phyloP scores from a whole-genome alignment of 2,797 vertebrate genomes.

The Apogon hyalosoma region DNA sequence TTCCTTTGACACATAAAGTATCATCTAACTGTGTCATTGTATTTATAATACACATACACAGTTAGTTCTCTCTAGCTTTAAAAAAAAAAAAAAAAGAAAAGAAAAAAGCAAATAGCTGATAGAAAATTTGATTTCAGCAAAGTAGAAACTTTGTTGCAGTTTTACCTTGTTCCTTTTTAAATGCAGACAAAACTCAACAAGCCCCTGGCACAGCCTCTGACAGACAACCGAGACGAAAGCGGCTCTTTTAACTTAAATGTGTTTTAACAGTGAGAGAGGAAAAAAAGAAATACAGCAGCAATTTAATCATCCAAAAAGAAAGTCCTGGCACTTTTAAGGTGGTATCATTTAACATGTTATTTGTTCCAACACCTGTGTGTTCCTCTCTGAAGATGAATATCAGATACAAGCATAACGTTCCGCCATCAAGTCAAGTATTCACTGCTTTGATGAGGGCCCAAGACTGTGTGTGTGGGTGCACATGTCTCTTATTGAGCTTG shows the following conservation, averaged over 20 bases:
- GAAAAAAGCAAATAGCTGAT: constrained; percentile 32
- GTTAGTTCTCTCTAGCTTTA: constrained; percentile 31
- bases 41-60: constrained; percentile 9
- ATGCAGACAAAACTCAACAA: constrained; percentile 65
- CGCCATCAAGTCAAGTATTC: constrained; percentile 68
- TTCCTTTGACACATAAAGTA: constrained; percentile 20
- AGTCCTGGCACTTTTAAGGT: constrained; percentile 67
- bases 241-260: constrained; percentile 67
- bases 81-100: no score
- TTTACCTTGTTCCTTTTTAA: constrained; percentile 51
- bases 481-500: constrained; percentile 20
- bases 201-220: constrained; percentile 69
- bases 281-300: constrained; percentile 48
- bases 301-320: constrained; percentile 70
- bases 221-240: constrained; percentile 54
- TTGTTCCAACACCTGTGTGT: constrained; percentile 80
- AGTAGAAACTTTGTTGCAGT: constrained; percentile 49
- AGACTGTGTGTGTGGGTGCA: constrained; percentile 33
- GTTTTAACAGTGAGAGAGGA: constrained; percentile 50
- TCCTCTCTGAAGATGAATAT: constrained; percentile 75
- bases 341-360: constrained; percentile 77
- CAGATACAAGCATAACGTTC: constrained; percentile 74
- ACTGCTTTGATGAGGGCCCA: constrained; percentile 70
- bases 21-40: constrained; percentile 24
- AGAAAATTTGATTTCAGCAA: constrained; percentile 52